Conservation (phyloP, 2,797 vertebrate species). For the Aplochiton taeniatus region DNA sequence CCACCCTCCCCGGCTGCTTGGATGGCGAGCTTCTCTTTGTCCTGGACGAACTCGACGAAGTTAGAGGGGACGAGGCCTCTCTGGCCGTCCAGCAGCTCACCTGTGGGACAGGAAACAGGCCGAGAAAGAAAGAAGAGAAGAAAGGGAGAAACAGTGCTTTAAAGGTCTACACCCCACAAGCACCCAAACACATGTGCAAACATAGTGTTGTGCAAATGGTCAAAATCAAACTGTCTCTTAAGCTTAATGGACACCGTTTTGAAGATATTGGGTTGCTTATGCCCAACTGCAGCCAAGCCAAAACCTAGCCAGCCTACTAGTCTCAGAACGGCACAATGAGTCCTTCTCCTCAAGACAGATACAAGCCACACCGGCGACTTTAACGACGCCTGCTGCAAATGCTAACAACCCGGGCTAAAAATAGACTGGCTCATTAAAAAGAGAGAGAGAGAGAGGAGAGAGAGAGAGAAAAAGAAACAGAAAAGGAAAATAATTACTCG, state of each 20-base stretch:
- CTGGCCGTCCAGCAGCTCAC: conserved; percentile 94
- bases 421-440: conserved; percentile 25
- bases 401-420: conserved; percentile 39
- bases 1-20: conserved; percentile 62
- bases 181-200: no score
- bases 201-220: no score
- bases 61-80: conserved; percentile 96
- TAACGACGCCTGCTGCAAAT: conserved; percentile 30
- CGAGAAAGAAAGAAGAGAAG: neutral
- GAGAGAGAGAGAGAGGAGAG: no score
- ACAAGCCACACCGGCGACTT: conserved; percentile 3
- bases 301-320: no score
- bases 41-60: conserved; percentile 97
- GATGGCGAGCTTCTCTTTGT: conserved; percentile 81
- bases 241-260: no score
- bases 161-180: no score
- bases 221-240: no score
- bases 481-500: conserved; percentile 29
- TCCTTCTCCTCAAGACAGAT: conserved; percentile 5
- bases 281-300: no score
- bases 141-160: no score
- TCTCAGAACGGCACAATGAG: no score
- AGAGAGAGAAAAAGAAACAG: conserved; percentile 21
- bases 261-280: no score
- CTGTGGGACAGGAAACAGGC: conserved; percentile 61